Evolutionary conservation across 2,797 vertebrate genomes (phyloP), one percentile per base, ranked within the genome.

Genomic region (Neosilurus mollespiculum): DNA sequence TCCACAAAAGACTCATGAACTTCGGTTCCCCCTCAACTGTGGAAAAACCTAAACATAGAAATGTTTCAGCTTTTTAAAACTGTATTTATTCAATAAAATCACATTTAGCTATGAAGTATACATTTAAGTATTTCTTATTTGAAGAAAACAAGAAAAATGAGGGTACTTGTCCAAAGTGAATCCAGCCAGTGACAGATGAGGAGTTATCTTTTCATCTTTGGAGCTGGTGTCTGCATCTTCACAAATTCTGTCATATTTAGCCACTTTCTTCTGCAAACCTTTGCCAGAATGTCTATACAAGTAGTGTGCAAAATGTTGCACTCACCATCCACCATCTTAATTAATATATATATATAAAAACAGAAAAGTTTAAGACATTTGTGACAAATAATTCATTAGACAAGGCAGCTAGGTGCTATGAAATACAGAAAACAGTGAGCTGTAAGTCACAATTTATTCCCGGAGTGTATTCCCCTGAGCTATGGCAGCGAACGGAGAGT

Each of bases 241-340:
- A 1, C 96, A 98, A 90, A 98, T 98, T 93, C 96, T 96, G 87
- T 97, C 97, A 0, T 97, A 97, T 85, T 97, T 97, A 78, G 96
- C 94, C 82, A 98, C 96, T 86, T 97, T 96, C 90, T 98, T 96
- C 96, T 98, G 89, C n/a, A 89, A 91, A 82, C 66, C 82, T 79
- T 84, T 71, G 79, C 61, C 43, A 71, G 30, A 16, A 76, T 76
- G 22, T 20, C 5, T 30, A 34, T 66, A 10, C 49, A 53, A 66
- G 10, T 66, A 15, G 15, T 59, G 62, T 69, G 15, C 22, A 58
- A 77, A 76, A 81, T 75, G 11, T 54, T 20, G 26, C 67, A 76
- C 30, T 65, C 11, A 69, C 70, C 43, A 80, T 43, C 54, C 80
- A 82, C 77, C 66, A 87, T 84, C 73, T 78, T 82, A 30, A 82